Percentiles rank a stretch among this genome's conserved stretches.
Evolutionary conservation across 2,888 invertebrate genomes (phyloP).

Genomic region (Hipparchia semele): DNA sequence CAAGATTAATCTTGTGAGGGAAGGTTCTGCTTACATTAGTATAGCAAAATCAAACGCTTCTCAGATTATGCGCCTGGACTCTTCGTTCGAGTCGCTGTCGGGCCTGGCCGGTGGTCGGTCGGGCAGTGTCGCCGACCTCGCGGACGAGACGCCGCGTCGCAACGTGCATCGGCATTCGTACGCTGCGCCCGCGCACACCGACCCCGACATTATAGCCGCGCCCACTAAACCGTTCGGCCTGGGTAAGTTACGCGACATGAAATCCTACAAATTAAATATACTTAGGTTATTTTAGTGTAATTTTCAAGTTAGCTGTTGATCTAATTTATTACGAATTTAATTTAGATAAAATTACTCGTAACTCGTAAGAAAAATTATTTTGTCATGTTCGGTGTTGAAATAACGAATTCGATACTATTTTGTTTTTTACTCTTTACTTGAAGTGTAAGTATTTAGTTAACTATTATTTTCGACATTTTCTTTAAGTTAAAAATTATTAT

Average conservation of each 20-base stretch:
- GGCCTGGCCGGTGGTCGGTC: conserved; percentile 88
- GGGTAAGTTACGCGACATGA: conserved; percentile 83
- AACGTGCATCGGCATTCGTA: conserved; percentile 81
- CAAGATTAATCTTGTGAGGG: background rate
- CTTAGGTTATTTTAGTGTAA: background rate
- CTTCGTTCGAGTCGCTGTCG: conserved; percentile 89
- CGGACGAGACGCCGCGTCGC: conserved; percentile 84
- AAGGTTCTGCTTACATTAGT: background rate
- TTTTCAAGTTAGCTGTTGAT: background rate
- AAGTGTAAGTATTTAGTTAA: background rate
- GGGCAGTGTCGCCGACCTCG: conserved; percentile 92
- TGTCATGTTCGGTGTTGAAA: background rate
- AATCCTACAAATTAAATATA: background rate
- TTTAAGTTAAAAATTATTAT: background rate
- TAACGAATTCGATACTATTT: background rate
- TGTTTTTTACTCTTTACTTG: background rate
- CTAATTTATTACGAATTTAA: background rate
- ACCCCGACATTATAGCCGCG: conserved; percentile 77
- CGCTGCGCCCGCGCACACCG: conserved; percentile 77
- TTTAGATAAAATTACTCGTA: no score
- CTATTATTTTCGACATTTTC: background rate
- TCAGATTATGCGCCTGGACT: conserved; percentile 92
- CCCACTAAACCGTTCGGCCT: conserved; percentile 92
- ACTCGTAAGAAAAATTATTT: background rate
- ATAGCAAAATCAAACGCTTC: background rate